These are phyloP conservation scores for Megalurothrips usitatus DNA, from an alignment of 2,888 invertebrate genomes.

Conservation along the genomic window DNA sequence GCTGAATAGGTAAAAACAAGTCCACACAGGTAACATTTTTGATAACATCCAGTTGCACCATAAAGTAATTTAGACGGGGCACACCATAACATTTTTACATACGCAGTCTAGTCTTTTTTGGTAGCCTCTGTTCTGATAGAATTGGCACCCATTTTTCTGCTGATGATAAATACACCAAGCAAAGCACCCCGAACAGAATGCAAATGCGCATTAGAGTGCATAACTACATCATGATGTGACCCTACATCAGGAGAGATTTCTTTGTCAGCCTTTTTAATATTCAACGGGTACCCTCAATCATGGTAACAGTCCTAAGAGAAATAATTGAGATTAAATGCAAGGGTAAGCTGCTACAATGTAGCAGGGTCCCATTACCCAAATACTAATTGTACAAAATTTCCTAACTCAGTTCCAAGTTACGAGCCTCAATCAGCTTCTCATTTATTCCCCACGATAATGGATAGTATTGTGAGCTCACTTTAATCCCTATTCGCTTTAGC, in stretches of 20 bases:
- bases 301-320: slow-evolving; percentile 9
- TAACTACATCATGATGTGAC: not conserved
- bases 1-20: no score
- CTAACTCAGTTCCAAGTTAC: slow-evolving; percentile 12
- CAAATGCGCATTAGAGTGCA: not conserved
- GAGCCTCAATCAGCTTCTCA: not conserved
- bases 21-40: no score
- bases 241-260: not conserved
- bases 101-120: not conserved
- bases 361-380: not conserved
- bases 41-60: no score
- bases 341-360: not conserved
- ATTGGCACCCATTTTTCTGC: not conserved
- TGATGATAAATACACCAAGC: not conserved
- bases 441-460: not conserved
- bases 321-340: slow-evolving; percentile 23
- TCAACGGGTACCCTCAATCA: not conserved
- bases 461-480: slow-evolving; percentile 1
- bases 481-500: not conserved
- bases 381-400: slow-evolving; percentile 13
- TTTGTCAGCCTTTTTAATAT: slow-evolving; percentile 8
- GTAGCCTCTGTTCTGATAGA: not conserved
- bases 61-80: no score
- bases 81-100: no score
- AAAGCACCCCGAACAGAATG: not conserved